These are phyloP conservation scores for Rhinichthys klamathensis DNA, from an alignment of 2,113 vertebrate species.

Conservation along the genomic window DNA sequence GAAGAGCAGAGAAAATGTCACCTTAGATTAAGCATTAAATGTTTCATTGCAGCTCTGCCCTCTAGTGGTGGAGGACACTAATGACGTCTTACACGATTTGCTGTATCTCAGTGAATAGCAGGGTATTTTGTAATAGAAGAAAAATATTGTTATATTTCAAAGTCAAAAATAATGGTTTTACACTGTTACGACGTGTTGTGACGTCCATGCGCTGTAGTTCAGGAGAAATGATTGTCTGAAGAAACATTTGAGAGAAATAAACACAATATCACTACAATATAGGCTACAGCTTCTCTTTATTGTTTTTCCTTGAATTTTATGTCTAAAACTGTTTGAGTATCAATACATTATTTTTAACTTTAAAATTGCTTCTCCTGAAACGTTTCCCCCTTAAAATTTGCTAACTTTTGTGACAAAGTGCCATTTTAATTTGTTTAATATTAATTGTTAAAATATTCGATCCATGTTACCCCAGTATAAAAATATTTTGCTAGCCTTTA, in stretches of 20 bases:
- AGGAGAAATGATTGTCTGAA: conserved; percentile 48
- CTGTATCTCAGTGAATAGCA: conserved; percentile 62
- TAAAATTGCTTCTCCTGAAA: too few relatives aligned
- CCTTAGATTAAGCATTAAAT: conserved; percentile 28
- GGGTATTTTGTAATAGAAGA: conserved; percentile 67
- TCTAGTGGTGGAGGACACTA: conserved; percentile 48
- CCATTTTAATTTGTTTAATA: neutral
- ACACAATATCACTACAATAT: conserved; percentile 51
- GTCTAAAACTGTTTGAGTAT: neutral
- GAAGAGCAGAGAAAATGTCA: conserved; percentile 8
- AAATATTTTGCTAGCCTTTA: too few relatives aligned
- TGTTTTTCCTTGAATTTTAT: neutral
- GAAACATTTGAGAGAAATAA: conserved; percentile 57
- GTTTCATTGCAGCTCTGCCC: conserved; percentile 29
- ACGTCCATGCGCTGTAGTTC: conserved; percentile 44
- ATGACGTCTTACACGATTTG: conserved; percentile 38
- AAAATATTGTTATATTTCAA: conserved; percentile 61
- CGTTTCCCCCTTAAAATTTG: too few relatives aligned
- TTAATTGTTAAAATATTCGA: neutral
- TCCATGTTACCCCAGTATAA: neutral
- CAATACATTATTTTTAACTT: too few relatives aligned
- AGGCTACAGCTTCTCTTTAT: neutral
- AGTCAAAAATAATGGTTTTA: conserved; percentile 46
- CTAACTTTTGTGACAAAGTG: too few relatives aligned
- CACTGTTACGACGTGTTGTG: conserved; percentile 48